A percentile compares a stretch with the other conserved stretches of the same genome.
phyloP scores from a whole-genome alignment of 2,888 invertebrate species.

The Andrena flavipes region DNA sequence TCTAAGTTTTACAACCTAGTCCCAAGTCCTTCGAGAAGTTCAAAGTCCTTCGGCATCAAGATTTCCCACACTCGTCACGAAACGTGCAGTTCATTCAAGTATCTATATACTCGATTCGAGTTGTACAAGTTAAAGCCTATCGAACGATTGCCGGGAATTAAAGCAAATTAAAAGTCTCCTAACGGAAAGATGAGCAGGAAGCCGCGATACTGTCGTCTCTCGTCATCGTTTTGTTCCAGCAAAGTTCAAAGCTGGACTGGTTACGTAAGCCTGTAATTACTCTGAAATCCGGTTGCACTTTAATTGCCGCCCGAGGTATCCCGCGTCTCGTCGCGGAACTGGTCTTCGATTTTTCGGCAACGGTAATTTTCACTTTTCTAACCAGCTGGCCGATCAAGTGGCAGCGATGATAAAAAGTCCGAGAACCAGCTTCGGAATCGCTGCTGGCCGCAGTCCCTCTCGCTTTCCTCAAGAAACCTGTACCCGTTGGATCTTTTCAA shows the following conservation, averaged over 20 bases:
- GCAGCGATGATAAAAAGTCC: background rate
- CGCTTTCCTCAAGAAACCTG: slow-evolving; percentile 41
- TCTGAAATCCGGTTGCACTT: background rate
- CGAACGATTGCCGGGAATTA: background rate
- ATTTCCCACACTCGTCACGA: background rate
- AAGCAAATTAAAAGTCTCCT: background rate
- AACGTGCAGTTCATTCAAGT: background rate
- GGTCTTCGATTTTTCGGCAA: slow-evolving; percentile 39
- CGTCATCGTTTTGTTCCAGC: background rate
- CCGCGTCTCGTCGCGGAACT: background rate
- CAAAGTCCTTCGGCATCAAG: no score
- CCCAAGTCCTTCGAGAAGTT: no score
- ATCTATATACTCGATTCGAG: background rate
- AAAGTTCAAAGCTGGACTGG: background rate
- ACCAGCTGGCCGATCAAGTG: background rate
- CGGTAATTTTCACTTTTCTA: slow-evolving; percentile 12
- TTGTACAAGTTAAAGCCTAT: background rate
- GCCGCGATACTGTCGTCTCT: background rate
- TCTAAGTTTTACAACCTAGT: no score
- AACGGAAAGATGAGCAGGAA: background rate
- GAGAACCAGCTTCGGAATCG: slow-evolving; percentile 38
- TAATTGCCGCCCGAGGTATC: slow-evolving; percentile 9
- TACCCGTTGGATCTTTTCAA: slow-evolving; percentile 31
- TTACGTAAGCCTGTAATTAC: slow-evolving; percentile 21
- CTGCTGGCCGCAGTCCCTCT: slow-evolving; percentile 11